These are phyloP conservation scores for Alentia gelatinosa DNA, from an alignment of 2,888 invertebrate species.

Conservation along the genomic window DNA sequence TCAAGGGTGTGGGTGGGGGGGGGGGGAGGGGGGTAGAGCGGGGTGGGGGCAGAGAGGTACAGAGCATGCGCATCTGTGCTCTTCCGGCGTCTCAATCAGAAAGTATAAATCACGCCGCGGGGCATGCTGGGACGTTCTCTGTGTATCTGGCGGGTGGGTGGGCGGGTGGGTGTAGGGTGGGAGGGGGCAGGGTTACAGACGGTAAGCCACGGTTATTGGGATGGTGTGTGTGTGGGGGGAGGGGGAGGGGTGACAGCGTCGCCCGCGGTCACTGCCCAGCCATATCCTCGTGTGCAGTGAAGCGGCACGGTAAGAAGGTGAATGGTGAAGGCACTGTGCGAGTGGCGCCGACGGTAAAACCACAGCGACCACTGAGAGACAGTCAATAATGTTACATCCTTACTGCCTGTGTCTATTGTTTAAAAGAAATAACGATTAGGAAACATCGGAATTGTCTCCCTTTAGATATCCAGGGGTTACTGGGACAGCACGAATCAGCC, in stretches of 20 bases:
- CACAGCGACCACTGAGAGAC: too few relatives aligned
- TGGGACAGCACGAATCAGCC: too few relatives aligned
- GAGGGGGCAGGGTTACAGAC: background rate
- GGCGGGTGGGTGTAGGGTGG: background rate
- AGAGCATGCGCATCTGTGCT: background rate
- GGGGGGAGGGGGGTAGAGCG: background rate
- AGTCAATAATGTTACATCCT: too few relatives aligned
- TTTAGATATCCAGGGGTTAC: too few relatives aligned
- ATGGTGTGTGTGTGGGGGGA: background rate
- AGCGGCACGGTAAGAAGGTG: background rate
- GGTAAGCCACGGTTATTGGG: background rate
- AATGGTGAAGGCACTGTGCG: background rate
- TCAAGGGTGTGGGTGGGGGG: background rate
- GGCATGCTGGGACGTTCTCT: background rate
- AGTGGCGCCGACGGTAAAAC: too few relatives aligned
- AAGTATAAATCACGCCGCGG: background rate
- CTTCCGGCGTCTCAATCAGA: background rate
- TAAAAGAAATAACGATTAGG: too few relatives aligned
- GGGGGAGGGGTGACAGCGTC: background rate
- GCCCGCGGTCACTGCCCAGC: background rate
- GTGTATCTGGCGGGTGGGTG: background rate
- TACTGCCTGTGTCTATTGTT: too few relatives aligned
- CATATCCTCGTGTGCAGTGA: background rate
- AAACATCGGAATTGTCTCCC: too few relatives aligned
- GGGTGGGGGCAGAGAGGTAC: background rate